These are phyloP conservation scores for Pachydiplax longipennis DNA, from an alignment of 2,888 invertebrate genomes.

Conservation along the genomic window DNA sequence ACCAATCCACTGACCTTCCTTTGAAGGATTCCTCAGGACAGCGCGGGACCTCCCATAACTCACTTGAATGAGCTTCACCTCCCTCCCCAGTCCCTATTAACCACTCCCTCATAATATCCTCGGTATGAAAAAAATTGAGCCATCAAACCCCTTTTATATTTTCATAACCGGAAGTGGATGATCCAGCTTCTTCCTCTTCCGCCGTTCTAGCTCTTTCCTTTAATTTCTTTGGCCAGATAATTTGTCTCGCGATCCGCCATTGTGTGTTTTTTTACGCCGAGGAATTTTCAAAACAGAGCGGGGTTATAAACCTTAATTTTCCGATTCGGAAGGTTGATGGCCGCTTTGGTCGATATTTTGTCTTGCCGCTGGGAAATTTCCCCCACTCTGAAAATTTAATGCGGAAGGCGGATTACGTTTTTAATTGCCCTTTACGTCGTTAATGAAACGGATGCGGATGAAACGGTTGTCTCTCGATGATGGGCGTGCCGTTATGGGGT, in stretches of 20 bases:
- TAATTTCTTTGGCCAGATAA: not conserved
- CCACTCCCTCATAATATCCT: not conserved
- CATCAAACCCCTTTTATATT: slow-evolving; percentile 6
- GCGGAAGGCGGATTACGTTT: too few relatives aligned
- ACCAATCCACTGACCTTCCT: not conserved
- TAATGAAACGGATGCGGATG: too few relatives aligned
- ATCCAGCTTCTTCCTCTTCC: not conserved
- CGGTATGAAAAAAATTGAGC: not conserved
- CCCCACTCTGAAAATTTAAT: too few relatives aligned
- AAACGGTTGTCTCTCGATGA: too few relatives aligned
- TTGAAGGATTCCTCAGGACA: not conserved
- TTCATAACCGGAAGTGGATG: slow-evolving; percentile 5
- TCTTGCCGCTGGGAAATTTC: too few relatives aligned
- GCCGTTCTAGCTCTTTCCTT: not conserved
- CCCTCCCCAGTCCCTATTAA: not conserved
- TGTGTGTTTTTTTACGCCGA: not conserved
- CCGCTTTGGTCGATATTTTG: not conserved
- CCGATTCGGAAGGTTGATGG: not conserved
- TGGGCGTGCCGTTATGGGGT: too few relatives aligned
- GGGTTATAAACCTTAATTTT: not conserved
- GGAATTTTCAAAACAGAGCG: not conserved
- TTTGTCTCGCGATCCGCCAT: not conserved
- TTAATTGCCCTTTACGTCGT: too few relatives aligned
- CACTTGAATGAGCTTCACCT: not conserved
- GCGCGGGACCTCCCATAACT: slow-evolving; percentile 7